Evolutionary conservation across 2,797 vertebrate genomes (phyloP).

Genomic region (Galaxias olidus): DNA sequence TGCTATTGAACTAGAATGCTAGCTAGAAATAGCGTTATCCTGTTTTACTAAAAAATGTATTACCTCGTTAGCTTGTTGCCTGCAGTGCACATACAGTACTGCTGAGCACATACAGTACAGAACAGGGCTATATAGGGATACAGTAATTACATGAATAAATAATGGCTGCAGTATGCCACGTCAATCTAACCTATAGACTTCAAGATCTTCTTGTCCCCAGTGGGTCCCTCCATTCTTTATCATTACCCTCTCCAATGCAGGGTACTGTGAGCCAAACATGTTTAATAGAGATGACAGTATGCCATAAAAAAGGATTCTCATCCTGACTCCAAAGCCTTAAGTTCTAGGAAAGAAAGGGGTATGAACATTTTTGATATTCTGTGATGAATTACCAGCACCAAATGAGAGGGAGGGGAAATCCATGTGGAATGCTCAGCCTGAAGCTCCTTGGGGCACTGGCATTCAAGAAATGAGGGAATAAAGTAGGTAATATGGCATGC

Average conservation of each 20-base stretch:
- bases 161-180: too few relatives aligned
- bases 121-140: too few relatives aligned
- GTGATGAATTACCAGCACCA: slow-evolving; percentile 66
- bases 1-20: too few relatives aligned
- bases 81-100: too few relatives aligned
- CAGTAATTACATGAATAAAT: too few relatives aligned
- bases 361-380: slow-evolving; percentile 64
- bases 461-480: not conserved
- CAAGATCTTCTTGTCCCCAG: too few relatives aligned
- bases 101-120: too few relatives aligned
- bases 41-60: too few relatives aligned
- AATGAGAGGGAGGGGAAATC: slow-evolving; percentile 58
- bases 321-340: slow-evolving; percentile 40
- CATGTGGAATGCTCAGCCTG: slow-evolving; percentile 61
- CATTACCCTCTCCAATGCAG: slow-evolving; percentile 24
- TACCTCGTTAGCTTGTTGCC: too few relatives aligned
- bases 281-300: slow-evolving; percentile 53
- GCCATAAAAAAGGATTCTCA: slow-evolving; percentile 60
- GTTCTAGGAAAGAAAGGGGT: slow-evolving; percentile 41
- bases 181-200: too few relatives aligned
- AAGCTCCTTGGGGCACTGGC: slow-evolving; percentile 46
- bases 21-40: too few relatives aligned
- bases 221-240: slow-evolving; percentile 50
- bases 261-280: slow-evolving; percentile 53
- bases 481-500: slow-evolving; percentile 50